A percentile compares a stretch with the other conserved stretches of the same genome.
These are phyloP conservation scores for Euwallacea similis DNA, from an alignment of 1,140 invertebrate species.

Conservation along the genomic window DNA sequence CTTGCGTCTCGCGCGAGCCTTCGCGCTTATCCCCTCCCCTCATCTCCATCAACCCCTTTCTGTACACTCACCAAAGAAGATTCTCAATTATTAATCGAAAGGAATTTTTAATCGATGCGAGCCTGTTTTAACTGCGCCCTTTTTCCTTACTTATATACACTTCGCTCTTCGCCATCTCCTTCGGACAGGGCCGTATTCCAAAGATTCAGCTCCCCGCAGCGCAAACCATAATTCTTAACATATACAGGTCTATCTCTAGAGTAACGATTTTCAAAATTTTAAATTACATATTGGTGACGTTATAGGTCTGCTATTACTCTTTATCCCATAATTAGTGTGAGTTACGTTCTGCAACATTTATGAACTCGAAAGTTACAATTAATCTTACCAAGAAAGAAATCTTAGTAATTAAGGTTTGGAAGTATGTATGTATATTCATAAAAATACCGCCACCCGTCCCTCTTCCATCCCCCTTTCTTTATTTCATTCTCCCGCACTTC, in stretches of 20 bases:
- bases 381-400: too few relatives aligned
- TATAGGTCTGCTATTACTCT: too few relatives aligned
- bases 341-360: too few relatives aligned
- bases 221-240: too few relatives aligned
- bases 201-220: neutral
- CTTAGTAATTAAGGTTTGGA: too few relatives aligned
- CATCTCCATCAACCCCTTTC: conserved; percentile 52
- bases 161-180: conserved; percentile 34
- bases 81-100: conserved; percentile 55
- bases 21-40: conserved; percentile 32
- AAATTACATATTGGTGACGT: too few relatives aligned
- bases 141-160: conserved; percentile 45
- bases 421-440: neutral
- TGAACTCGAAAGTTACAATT: too few relatives aligned
- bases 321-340: too few relatives aligned
- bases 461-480: conserved; percentile 26
- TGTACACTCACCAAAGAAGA: conserved; percentile 53
- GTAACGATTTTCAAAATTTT: too few relatives aligned
- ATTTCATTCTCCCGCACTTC: conserved; percentile 34
- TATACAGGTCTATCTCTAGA: too few relatives aligned
- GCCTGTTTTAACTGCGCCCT: conserved; percentile 50
- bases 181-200: conserved; percentile 16
- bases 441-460: conserved; percentile 8
- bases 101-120: conserved; percentile 55
- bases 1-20: conserved; percentile 15